These are phyloP conservation scores for Callyntrura sp. DNA, from an alignment of 2,888 invertebrate species.

Conservation along the genomic window DNA sequence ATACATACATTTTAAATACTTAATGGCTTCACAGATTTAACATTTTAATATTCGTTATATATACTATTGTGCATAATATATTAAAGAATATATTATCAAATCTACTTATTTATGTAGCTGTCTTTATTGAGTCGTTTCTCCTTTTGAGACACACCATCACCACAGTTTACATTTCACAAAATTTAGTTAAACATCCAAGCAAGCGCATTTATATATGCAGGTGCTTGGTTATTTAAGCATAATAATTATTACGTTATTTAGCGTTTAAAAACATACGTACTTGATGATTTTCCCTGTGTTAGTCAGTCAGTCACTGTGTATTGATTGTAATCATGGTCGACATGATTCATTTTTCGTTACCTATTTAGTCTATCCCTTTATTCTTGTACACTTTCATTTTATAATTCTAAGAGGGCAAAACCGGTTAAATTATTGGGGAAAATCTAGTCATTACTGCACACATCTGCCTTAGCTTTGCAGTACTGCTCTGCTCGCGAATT, in stretches of 20 bases:
- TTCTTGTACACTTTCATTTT: too few relatives aligned
- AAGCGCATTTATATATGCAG: not conserved
- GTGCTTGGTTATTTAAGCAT: not conserved
- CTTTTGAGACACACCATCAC: not conserved
- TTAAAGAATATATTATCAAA: not conserved
- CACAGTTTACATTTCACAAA: too few relatives aligned
- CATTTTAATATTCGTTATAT: not conserved
- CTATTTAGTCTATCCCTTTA: too few relatives aligned
- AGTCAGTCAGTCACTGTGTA: too few relatives aligned
- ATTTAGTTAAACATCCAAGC: not conserved
- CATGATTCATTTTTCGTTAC: too few relatives aligned
- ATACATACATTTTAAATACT: conserved; percentile 17
- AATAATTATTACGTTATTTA: not conserved
- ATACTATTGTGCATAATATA: not conserved
- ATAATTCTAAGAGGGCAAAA: too few relatives aligned
- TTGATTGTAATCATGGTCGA: too few relatives aligned
- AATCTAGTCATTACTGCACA: too few relatives aligned
- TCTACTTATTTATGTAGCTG: not conserved
- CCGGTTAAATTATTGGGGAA: too few relatives aligned
- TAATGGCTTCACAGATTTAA: conserved; percentile 35
- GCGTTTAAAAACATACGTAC: not conserved
- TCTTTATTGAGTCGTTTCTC: not conserved
- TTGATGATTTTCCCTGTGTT: too few relatives aligned
- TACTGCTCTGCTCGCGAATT: too few relatives aligned
- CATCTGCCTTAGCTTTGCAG: too few relatives aligned